Conservation (phyloP, 1,140 invertebrate genomes). For the Paralvinella palmiformis region DNA sequence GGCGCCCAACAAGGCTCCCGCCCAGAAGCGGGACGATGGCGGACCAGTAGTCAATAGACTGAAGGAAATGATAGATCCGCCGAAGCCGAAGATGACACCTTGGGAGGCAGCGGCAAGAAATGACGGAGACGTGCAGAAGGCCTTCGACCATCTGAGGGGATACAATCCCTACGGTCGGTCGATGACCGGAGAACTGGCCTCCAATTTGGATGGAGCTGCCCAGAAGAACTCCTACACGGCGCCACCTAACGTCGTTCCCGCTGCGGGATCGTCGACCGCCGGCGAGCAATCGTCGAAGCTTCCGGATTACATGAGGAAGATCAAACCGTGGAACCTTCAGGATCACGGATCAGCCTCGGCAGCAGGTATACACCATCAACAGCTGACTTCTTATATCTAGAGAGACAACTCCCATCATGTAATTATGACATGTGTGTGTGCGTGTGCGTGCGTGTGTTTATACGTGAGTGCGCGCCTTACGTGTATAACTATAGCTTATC, state of each 20-base stretch:
- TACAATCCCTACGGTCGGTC: neutral
- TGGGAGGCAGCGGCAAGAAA: conserved; percentile 69
- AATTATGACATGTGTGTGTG: too few species aligned
- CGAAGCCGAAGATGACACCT: conserved; percentile 62
- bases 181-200: neutral
- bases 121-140: conserved; percentile 58
- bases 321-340: conserved; percentile 5
- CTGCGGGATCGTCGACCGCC: neutral
- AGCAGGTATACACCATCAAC: too few species aligned
- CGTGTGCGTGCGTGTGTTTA: too few species aligned
- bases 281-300: neutral
- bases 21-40: conserved; percentile 27
- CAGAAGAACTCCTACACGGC: neutral
- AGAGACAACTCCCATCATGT: too few species aligned
- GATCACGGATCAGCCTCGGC: too few species aligned
- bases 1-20: conserved; percentile 23
- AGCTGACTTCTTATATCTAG: too few species aligned
- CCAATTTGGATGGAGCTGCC: neutral
- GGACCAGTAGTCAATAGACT: conserved; percentile 1
- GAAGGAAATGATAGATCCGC: conserved; percentile 53
- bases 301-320: neutral
- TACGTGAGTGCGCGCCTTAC: too few species aligned
- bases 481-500: too few species aligned
- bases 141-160: conserved; percentile 12
- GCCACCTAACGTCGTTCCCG: neutral